Conservation (phyloP, 2,113 vertebrate genomes). For the Spilogale gracilis region DNA sequence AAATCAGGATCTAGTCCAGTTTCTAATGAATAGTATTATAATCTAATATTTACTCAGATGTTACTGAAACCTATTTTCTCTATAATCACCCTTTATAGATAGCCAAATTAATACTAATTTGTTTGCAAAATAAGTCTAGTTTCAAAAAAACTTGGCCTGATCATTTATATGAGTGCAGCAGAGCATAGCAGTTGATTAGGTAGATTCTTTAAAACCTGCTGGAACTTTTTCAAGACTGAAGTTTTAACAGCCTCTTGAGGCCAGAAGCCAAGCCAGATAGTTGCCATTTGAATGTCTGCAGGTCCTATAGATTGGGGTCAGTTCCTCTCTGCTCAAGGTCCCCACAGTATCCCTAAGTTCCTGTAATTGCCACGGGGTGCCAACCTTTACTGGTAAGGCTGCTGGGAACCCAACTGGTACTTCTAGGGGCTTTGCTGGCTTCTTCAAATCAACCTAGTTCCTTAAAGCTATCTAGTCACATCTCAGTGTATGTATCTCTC, state of each 20-base stretch:
- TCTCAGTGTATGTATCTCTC: background rate
- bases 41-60: background rate
- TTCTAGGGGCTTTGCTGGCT: background rate
- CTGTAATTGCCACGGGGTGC: background rate
- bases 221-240: background rate
- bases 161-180: background rate
- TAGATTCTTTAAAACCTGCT: background rate
- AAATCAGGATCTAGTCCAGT: background rate
- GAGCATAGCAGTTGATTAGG: background rate
- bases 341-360: background rate
- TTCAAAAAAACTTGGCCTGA: background rate
- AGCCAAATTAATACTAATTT: background rate
- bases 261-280: background rate
- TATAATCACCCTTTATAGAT: background rate
- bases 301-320: background rate
- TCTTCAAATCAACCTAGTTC: background rate
- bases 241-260: background rate
- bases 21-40: background rate
- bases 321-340: background rate
- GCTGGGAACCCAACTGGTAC: background rate
- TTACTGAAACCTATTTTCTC: background rate
- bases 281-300: background rate
- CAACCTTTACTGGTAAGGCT: background rate
- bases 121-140: background rate
- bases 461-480: background rate